Base-by-base conservation (phyloP, 2,797 vertebrate genomes). In the Moxostoma hubbsi region DNA sequence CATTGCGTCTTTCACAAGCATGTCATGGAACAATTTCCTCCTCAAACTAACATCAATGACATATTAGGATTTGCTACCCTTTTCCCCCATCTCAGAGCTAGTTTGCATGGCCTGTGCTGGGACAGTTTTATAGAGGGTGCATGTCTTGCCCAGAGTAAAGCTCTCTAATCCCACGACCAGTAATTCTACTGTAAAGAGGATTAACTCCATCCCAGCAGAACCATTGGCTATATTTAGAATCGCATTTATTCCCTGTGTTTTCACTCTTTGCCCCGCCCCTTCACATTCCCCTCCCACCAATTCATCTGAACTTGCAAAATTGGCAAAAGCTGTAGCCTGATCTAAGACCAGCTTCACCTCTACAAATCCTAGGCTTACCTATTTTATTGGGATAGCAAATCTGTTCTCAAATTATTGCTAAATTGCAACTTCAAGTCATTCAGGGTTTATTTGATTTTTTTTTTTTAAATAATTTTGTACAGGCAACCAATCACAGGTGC, bases 161-260 rank as follows among this genome's bases (percentile, higher is more conserved):
- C 93, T 87, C 90, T 93, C 87, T 98, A 98, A 98, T 97, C 95
- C 95, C 72, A 86, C 82, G 89, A 89, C 88, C 92, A 92, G 94
- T 95, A 95, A 96, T 94, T 94, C 87, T 86, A 81, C 70, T 82
- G 89, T 89, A 96, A 98, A 99, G 97, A 96, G 94, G 96, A 98
- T 99, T 98, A 98, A 92, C 92, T 91, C 94, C 91, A 87, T 94
- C 94, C 92, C 85, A 87, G 90, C 90, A 92, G 86, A 94, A 90
- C 90, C 93, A 89, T 93, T 89, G 81, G 92, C 94, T 96, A 97
- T 97, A 97, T 96, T 95, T 94, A 98, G 95, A 36, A 91, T 89
- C 86, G 83, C 86, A 86, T 7, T 12, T 82, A 89, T 84, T 91
- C 85, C 53, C 64, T 84, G 82, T 77, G 89, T 81, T 87, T 85